These are phyloP conservation scores for Eumeta japonica DNA, from an alignment of 1,140 invertebrate genomes.

Conservation along the genomic window DNA sequence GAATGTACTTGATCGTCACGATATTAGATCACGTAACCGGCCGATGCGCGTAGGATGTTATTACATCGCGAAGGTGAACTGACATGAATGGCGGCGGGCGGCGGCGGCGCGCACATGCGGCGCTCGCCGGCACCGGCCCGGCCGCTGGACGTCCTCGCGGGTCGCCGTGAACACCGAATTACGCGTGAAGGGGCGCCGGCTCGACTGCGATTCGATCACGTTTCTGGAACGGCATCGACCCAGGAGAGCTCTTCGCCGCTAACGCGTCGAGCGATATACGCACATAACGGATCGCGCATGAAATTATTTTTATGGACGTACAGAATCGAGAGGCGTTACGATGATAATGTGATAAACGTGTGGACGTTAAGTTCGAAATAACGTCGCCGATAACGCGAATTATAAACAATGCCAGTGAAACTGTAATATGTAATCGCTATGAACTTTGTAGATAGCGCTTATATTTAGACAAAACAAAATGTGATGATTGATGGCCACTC, in stretches of 20 bases:
- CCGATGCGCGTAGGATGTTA: conserved; percentile 23
- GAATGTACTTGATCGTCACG: conserved; percentile 20
- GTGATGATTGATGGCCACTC: conserved; percentile 14
- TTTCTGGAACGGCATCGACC: too few relatives aligned
- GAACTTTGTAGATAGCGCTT: conserved; percentile 34
- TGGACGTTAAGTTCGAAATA: conserved; percentile 11
- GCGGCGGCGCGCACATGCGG: conserved; percentile 34
- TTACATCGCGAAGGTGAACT: conserved; percentile 24
- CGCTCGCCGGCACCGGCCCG: conserved; percentile 20
- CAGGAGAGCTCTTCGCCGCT: too few relatives aligned
- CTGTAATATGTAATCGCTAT: conserved; percentile 9
- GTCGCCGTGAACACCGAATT: too few relatives aligned
- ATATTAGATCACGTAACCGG: conserved; percentile 18
- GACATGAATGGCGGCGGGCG: conserved; percentile 35
- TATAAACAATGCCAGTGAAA: conserved; percentile 43
- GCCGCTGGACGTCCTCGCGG: too few relatives aligned
- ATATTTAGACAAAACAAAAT: conserved; percentile 35
- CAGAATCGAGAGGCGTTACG: conserved; percentile 27
- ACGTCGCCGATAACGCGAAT: conserved; percentile 34
- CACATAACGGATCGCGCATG: too few relatives aligned
- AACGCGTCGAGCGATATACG: too few relatives aligned
- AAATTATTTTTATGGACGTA: too few relatives aligned
- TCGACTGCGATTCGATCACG: too few relatives aligned
- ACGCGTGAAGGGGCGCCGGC: too few relatives aligned
- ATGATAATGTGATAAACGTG: conserved; percentile 40